A percentile compares a stretch with the other conserved stretches of the same genome.
Conservation (phyloP, 2,888 invertebrate genomes). For the Chesias legatella region DNA sequence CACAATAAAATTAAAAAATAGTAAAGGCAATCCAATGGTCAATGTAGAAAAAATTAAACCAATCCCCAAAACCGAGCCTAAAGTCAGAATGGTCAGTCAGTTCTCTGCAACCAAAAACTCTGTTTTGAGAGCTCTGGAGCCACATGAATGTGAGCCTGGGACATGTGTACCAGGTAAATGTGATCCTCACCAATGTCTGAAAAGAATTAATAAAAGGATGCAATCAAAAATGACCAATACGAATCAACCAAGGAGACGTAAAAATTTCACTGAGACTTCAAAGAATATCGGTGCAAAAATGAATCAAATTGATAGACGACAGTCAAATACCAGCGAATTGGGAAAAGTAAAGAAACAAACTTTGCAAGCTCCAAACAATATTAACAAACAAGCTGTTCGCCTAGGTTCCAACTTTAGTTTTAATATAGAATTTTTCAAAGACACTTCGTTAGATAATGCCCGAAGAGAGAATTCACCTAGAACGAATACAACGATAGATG, state of each 20-base stretch:
- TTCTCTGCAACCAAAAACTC: too few species aligned
- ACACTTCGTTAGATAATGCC: slow-evolving; percentile 4
- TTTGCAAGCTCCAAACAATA: slow-evolving; percentile 5
- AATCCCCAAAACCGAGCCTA: not conserved
- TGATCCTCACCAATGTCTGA: slow-evolving; percentile 37
- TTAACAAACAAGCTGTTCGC: slow-evolving; percentile 11
- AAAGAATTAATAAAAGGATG: slow-evolving; percentile 36
- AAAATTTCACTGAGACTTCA: slow-evolving; percentile 1
- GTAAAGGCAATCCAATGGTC: slow-evolving; percentile 1
- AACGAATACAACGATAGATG: not conserved
- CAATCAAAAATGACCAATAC: slow-evolving; percentile 15
- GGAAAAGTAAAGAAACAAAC: slow-evolving; percentile 1
- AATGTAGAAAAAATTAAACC: not conserved
- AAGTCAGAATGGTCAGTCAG: not conserved
- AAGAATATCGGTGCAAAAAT: slow-evolving; percentile 1
- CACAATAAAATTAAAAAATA: slow-evolving; percentile 25
- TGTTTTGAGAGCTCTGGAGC: slow-evolving; percentile 20
- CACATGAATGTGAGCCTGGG: slow-evolving; percentile 46
- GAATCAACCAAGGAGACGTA: not conserved
- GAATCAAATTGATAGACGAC: not conserved
- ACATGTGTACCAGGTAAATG: slow-evolving; percentile 43
- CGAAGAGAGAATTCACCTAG: not conserved
- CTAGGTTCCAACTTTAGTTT: slow-evolving; percentile 39
- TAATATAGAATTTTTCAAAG: slow-evolving; percentile 38
- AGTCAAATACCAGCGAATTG: not conserved